A percentile compares a stretch with the other conserved stretches of the same genome.
Conservation (phyloP, 2,797 vertebrate species). For the Spinus olivaceus region DNA sequence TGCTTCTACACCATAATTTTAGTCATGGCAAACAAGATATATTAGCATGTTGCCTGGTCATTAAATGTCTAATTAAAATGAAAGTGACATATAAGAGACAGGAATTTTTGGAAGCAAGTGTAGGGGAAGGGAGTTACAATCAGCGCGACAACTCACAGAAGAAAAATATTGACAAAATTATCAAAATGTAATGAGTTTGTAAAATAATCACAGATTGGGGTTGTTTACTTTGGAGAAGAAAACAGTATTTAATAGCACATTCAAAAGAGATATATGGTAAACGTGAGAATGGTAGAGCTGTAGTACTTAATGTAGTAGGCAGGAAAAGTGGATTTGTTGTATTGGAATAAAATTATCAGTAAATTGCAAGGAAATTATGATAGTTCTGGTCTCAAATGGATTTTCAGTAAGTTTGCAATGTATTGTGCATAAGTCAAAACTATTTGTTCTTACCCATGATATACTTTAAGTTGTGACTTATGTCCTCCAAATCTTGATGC, state of each 20-base stretch:
- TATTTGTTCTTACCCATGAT: not conserved
- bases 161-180: not conserved
- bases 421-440: not conserved
- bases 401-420: not conserved
- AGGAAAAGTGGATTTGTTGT: not conserved
- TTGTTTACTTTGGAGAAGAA: not conserved
- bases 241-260: not conserved
- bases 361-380: conserved; percentile 10
- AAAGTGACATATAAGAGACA: not conserved
- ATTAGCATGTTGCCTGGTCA: not conserved
- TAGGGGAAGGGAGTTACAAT: not conserved
- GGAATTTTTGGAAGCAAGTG: not conserved
- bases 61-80: not conserved
- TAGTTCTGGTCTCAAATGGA: not conserved
- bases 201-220: not conserved
- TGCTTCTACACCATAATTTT: not conserved
- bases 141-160: not conserved
- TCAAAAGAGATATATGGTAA: not conserved
- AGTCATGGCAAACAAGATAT: not conserved
- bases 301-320: not conserved
- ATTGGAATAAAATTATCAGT: not conserved
- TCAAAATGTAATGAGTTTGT: not conserved
- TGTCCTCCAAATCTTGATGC: fast-evolving
- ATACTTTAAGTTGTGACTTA: not conserved
- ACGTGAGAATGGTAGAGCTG: fast-evolving